phyloP scores from a whole-genome alignment of 2,113 vertebrate genomes.

The Macaca nemestrina region DNA sequence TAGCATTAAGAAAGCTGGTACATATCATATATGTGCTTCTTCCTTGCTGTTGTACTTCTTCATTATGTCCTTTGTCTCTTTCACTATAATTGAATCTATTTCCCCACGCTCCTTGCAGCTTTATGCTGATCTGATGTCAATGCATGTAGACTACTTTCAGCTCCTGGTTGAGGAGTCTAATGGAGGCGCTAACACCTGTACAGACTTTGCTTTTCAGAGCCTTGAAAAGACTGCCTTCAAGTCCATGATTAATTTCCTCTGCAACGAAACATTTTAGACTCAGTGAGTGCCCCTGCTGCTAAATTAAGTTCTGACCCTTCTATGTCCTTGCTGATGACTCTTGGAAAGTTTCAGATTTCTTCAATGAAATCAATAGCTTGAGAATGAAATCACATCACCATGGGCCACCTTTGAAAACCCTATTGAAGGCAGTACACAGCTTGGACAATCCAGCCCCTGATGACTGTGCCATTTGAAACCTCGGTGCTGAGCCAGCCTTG shows the following conservation, averaged over 20 bases:
- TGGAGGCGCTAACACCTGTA: conserved; percentile 43
- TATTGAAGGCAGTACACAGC: neutral
- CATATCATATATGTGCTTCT: neutral
- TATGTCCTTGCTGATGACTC: conserved; percentile 52
- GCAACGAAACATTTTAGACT: conserved; percentile 52
- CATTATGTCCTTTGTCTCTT: neutral
- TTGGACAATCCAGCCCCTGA: neutral
- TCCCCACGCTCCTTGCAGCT: neutral
- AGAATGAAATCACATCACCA: conserved; percentile 21
- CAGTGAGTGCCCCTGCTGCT: conserved; percentile 28
- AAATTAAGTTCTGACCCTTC: conserved; percentile 74
- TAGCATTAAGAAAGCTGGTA: neutral
- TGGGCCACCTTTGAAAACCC: conserved; percentile 38
- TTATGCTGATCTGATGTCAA: neutral
- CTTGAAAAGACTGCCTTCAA: conserved; percentile 52
- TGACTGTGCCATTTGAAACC: neutral
- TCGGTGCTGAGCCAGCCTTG: conserved; percentile 25
- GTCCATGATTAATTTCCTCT: conserved; percentile 72
- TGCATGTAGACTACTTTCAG: conserved; percentile 16
- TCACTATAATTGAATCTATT: neutral
- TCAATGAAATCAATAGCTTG: conserved; percentile 56
- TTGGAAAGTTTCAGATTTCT: conserved; percentile 57
- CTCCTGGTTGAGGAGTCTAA: conserved; percentile 58
- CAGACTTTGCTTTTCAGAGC: conserved; percentile 6
- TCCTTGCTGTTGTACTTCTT: neutral